Evolutionary conservation across 2,113 vertebrate species (phyloP).

Genomic region (Python bivittatus): DNA sequence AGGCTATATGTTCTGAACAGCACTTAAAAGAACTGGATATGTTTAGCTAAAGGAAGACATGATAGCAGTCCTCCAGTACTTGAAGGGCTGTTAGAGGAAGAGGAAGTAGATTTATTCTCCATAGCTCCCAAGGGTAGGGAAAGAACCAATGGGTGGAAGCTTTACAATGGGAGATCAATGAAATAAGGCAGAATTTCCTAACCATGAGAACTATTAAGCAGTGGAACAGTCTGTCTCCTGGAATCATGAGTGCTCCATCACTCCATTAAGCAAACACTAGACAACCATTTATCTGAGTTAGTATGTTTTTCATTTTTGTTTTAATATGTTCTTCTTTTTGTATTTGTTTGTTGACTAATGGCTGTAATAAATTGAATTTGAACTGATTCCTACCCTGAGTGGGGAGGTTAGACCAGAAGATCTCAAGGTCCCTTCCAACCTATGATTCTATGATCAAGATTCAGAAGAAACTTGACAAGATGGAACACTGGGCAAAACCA

Average conservation of each 20-base stretch:
- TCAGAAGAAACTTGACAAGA: neutral
- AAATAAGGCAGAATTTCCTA: neutral
- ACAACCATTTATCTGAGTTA: neutral
- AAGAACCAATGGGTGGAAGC: neutral
- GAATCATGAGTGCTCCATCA: neutral
- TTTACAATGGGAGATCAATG: neutral
- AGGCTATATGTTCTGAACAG: neutral
- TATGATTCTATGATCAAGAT: neutral
- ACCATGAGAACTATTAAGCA: neutral
- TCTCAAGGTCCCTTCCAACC: neutral
- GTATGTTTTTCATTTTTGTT: neutral
- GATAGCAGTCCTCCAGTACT: neutral
- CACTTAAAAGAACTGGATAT: neutral
- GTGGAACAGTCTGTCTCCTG: neutral
- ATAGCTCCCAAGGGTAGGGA: neutral
- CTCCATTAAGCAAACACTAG: neutral
- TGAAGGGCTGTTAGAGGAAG: neutral
- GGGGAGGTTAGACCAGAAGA: neutral
- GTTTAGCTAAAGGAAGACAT: neutral
- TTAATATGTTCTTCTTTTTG: neutral
- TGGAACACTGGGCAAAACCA: neutral
- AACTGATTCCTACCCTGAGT: neutral
- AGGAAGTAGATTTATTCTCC: neutral
- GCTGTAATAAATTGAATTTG: neutral
- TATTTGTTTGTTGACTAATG: neutral